Conservation (phyloP, 2,113 vertebrate species). For the Hystrix brachyura region DNA sequence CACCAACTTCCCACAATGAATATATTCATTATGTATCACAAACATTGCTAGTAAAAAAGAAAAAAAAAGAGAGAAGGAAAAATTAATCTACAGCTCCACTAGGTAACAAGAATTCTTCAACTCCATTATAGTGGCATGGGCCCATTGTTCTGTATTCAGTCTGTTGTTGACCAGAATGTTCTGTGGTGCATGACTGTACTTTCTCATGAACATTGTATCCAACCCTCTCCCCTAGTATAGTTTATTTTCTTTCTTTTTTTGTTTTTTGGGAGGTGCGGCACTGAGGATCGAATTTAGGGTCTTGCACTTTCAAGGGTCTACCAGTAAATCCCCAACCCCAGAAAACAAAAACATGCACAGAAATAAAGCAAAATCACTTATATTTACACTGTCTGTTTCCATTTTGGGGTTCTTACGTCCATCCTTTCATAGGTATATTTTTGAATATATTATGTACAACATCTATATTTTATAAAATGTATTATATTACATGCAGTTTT, state of each 20-base stretch:
- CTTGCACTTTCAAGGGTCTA: too few relatives aligned
- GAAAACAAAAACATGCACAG: conserved; percentile 37
- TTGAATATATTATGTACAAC: not conserved
- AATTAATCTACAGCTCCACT: not conserved
- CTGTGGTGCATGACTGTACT: not conserved
- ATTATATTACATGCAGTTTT: not conserved
- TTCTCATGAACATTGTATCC: not conserved
- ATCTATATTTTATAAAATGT: not conserved
- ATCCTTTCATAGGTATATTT: not conserved
- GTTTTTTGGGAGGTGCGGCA: too few relatives aligned
- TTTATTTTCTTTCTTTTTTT: too few relatives aligned
- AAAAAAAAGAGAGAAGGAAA: not conserved
- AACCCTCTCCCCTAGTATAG: not conserved
- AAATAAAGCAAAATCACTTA: not conserved
- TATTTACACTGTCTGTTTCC: not conserved
- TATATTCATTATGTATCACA: not conserved
- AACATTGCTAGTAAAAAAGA: not conserved
- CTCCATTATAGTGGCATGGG: not conserved
- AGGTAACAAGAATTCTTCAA: not conserved
- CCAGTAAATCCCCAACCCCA: not conserved
- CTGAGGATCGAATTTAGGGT: too few relatives aligned
- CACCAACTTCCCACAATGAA: not conserved
- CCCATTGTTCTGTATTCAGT: not conserved
- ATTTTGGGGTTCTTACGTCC: conserved; percentile 1
- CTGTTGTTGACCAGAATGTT: not conserved